phyloP scores from a whole-genome alignment of 2,797 vertebrate genomes.

The Rachycentron canadum region DNA sequence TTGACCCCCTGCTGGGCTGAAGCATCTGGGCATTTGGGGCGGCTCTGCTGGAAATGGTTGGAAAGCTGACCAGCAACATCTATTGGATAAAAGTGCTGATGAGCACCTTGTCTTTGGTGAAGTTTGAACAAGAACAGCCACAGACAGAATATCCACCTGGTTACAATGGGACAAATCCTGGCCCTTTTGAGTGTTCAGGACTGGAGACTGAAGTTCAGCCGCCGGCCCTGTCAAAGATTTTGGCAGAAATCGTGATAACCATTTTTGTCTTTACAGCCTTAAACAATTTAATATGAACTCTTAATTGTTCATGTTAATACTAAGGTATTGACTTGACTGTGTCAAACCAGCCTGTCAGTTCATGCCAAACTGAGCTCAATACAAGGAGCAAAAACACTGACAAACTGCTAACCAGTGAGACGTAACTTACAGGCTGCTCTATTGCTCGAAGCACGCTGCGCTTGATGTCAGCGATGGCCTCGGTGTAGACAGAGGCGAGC shows the following conservation, averaged over 20 bases:
- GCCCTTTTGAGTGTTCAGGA: too few species aligned
- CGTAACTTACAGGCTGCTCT: slow-evolving; percentile 90
- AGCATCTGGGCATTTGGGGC: too few species aligned
- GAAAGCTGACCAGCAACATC: background rate
- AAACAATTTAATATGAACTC: background rate
- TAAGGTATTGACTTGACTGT: background rate
- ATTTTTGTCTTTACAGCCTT: background rate
- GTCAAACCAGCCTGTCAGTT: background rate
- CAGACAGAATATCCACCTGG: too few species aligned
- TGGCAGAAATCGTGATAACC: too few species aligned
- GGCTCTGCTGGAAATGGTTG: background rate
- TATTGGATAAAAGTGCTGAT: background rate
- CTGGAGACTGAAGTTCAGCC: too few species aligned
- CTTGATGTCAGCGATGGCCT: slow-evolving; percentile 98
- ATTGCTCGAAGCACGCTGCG: slow-evolving; percentile 94
- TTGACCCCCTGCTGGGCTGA: too few species aligned
- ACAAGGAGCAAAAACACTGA: background rate
- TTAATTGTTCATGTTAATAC: background rate
- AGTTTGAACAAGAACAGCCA: too few species aligned
- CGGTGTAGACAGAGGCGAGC: slow-evolving; percentile 94
- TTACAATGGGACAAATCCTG: too few species aligned
- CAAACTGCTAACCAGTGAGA: background rate
- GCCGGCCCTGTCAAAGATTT: too few species aligned
- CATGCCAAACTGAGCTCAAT: background rate
- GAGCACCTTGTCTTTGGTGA: too few species aligned